Conservation (phyloP, 2,797 vertebrate species). For the Chelmon rostratus region DNA sequence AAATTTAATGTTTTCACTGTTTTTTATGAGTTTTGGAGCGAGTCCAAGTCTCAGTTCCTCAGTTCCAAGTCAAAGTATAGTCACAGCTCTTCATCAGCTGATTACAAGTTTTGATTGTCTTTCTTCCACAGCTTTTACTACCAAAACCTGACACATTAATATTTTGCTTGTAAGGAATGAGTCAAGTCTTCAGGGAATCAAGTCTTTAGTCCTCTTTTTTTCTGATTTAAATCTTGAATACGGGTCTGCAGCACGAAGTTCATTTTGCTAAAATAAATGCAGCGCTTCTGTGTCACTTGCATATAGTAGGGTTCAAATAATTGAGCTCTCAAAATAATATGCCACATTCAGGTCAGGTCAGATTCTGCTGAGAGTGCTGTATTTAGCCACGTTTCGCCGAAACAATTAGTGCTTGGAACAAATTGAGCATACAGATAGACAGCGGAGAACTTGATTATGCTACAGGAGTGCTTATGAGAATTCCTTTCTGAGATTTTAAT, state of each 20-base stretch:
- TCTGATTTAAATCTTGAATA: background rate
- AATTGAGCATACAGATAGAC: background rate
- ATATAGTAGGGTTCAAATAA: background rate
- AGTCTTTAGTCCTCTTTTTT: background rate
- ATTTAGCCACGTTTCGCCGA: background rate
- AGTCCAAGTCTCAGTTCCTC: background rate
- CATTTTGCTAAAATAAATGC: background rate
- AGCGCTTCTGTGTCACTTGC: background rate
- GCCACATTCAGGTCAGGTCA: background rate
- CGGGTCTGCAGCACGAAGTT: background rate
- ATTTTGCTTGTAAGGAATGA: background rate
- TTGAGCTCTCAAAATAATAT: background rate
- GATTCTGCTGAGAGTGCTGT: background rate
- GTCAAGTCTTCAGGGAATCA: background rate
- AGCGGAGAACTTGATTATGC: background rate
- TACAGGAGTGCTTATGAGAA: background rate
- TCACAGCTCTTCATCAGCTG: background rate
- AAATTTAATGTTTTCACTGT: background rate
- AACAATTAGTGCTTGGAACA: background rate
- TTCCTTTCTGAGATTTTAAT: background rate
- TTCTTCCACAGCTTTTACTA: slow-evolving; percentile 3
- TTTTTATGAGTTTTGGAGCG: slow-evolving; percentile 8
- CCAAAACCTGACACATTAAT: background rate
- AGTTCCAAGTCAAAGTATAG: background rate
- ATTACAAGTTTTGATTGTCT: background rate